Conservation (phyloP, 2,888 invertebrate genomes). For the Callimorpha dominula region DNA sequence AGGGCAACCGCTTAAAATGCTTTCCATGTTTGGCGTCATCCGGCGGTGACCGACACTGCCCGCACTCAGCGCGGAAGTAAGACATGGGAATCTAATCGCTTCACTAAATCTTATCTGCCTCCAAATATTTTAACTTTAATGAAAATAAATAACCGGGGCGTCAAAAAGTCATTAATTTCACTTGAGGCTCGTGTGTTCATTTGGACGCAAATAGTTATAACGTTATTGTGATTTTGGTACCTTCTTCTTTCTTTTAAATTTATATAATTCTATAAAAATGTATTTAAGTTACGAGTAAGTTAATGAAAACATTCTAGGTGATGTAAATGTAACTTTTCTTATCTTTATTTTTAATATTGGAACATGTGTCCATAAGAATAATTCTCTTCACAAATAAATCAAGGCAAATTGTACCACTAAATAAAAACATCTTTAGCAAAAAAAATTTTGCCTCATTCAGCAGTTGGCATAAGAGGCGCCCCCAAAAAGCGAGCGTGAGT, state of each 20-base stretch:
- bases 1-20: conserved; percentile 83
- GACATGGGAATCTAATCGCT: conserved; percentile 74
- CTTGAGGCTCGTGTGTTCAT: conserved; percentile 71
- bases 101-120: conserved; percentile 66
- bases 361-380: not conserved
- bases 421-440: conserved; percentile 45
- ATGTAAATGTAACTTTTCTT: not conserved
- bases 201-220: conserved; percentile 63
- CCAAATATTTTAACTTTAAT: conserved; percentile 63
- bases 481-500: conserved; percentile 79
- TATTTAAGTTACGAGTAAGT: not conserved
- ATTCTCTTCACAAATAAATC: conserved; percentile 24
- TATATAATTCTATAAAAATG: conserved; percentile 28
- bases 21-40: conserved; percentile 83
- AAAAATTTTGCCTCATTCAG: conserved; percentile 51
- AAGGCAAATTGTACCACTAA: conserved; percentile 10
- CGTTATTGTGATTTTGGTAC: conserved; percentile 60
- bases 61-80: conserved; percentile 73
- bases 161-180: conserved; percentile 75
- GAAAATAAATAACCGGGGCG: conserved; percentile 60
- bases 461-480: conserved; percentile 57
- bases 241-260: conserved; percentile 52
- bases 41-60: conserved; percentile 66
- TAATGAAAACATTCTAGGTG: not conserved
- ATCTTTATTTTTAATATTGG: not conserved